A percentile compares a stretch with the other conserved stretches of the same genome.
Conservation (phyloP, 2,797 vertebrate species). For the Emydoidea blandingii region DNA sequence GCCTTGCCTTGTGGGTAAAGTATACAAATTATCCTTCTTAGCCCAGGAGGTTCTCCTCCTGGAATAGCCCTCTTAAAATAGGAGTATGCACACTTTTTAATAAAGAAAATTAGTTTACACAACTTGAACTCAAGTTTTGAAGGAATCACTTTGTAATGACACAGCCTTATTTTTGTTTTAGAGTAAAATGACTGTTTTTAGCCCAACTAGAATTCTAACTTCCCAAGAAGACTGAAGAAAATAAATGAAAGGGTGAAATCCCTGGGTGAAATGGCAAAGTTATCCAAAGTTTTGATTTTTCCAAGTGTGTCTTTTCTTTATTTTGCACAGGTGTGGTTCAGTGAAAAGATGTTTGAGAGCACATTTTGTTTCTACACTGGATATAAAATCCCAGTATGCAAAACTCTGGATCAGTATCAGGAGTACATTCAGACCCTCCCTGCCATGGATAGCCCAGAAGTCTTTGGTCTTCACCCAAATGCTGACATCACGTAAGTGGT, state of each 20-base stretch:
- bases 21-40: constrained; percentile 4
- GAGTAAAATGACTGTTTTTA: background rate
- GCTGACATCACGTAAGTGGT: constrained; percentile 83
- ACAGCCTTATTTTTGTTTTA: background rate
- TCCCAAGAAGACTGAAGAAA: background rate
- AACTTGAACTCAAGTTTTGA: background rate
- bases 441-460: constrained; percentile 83
- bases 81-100: background rate
- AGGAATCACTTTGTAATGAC: background rate
- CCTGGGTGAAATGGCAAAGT: background rate
- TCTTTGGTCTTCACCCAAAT: constrained; percentile 84
- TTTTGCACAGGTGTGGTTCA: constrained; percentile 87
- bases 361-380: constrained; percentile 86
- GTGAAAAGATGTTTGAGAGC: constrained; percentile 84
- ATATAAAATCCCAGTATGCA: constrained; percentile 87
- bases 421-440: constrained; percentile 86
- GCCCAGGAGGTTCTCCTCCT: background rate
- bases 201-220: background rate
- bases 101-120: background rate
- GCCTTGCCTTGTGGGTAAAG: background rate
- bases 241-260: background rate
- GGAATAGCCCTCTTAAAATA: background rate
- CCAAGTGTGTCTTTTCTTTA: background rate
- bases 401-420: constrained; percentile 86
- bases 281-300: background rate